Percentiles rank a stretch among this genome's conserved stretches.
phyloP scores from a whole-genome alignment of 1,140 invertebrate genomes.

The Drosophila sechellia region DNA sequence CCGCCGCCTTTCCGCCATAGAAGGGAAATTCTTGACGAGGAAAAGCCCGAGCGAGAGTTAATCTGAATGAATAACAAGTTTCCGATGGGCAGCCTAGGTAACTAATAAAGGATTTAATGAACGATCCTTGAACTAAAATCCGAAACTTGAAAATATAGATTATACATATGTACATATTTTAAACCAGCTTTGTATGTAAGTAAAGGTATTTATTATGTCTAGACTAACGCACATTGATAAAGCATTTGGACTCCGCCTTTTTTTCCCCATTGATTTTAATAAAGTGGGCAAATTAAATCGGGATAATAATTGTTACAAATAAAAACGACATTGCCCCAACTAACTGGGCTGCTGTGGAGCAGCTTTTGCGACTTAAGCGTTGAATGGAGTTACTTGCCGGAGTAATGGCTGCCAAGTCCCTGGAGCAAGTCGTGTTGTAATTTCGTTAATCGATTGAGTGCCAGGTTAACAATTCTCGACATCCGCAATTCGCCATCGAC shows the following conservation, averaged over 20 bases:
- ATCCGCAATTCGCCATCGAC: slow-evolving; percentile 29
- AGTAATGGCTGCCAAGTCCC: slow-evolving; percentile 1
- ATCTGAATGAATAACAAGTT: slow-evolving; percentile 34
- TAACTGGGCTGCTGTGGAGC: slow-evolving; percentile 12
- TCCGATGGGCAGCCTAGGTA: slow-evolving; percentile 6
- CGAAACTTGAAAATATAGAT: too few relatives aligned
- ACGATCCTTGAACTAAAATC: too few relatives aligned
- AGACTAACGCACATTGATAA: too few relatives aligned
- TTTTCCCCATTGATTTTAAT: too few relatives aligned
- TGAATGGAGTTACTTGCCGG: slow-evolving; percentile 16
- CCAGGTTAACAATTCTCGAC: slow-evolving; percentile 49
- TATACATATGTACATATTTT: too few relatives aligned
- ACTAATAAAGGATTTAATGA: background rate
- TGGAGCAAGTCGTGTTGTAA: slow-evolving; percentile 10
- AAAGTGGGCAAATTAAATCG: too few relatives aligned
- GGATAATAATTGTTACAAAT: background rate
- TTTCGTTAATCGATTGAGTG: slow-evolving; percentile 50
- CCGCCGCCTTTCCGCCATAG: background rate
- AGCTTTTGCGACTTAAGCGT: slow-evolving; percentile 13
- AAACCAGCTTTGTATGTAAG: too few relatives aligned
- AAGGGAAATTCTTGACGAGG: slow-evolving; percentile 1
- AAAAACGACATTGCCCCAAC: slow-evolving; percentile 1
- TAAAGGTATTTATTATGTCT: too few relatives aligned
- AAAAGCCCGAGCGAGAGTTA: background rate
- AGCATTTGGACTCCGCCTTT: too few relatives aligned